Evolutionary conservation across 2,888 invertebrate genomes (phyloP), one percentile per base, ranked within the genome.

Genomic region (Phrixothrix hirtus): DNA sequence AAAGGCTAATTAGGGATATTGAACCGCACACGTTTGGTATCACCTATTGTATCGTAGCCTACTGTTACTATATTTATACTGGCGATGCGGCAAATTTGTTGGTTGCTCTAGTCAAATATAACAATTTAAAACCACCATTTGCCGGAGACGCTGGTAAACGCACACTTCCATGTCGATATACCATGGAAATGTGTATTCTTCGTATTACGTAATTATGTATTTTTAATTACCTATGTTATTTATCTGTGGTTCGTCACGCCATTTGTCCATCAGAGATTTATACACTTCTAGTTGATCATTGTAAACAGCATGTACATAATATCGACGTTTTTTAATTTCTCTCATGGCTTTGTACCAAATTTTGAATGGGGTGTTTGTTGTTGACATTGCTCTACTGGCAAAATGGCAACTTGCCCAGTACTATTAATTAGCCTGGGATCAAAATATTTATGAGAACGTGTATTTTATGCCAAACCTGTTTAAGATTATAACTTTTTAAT

Each of bases 231-330:
- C 34, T 50, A 48, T 55, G 49, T 55, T 55, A 50, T 44, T 51
- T 51, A 51, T 66, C 67, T 68, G 69, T 70, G 70, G 71, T 73
- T 71, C 67, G 66, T 74, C 70, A 70, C 68, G 66, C 68, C 70
- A 65, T 72, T 56, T 65, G 62, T 66, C 69, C 67, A 67, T 71
- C 66, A 66, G 42, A 58, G 59, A 70, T 69, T 72, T 69, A 69
- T 70, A 70, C 72, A 72, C 71, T 69, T 73, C 66, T 73, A 71
- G 71, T 72, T 70, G 66, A 67, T 70, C 68, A 67, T 59, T 54
- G 43, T 42, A 32, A 43, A 52, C 48, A 30, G 34, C 38, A 56
- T 42, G 35, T 25, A 38, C 15, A 37, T 46, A 34, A 45, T 32
- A 13, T 32, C 14, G 10, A 37, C 30, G 31, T 12, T 51, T 51